A percentile compares a stretch with the other conserved stretches of the same genome.
These are phyloP conservation scores for Cydia fagiglandana DNA, from an alignment of 1,140 invertebrate species.

Conservation along the genomic window DNA sequence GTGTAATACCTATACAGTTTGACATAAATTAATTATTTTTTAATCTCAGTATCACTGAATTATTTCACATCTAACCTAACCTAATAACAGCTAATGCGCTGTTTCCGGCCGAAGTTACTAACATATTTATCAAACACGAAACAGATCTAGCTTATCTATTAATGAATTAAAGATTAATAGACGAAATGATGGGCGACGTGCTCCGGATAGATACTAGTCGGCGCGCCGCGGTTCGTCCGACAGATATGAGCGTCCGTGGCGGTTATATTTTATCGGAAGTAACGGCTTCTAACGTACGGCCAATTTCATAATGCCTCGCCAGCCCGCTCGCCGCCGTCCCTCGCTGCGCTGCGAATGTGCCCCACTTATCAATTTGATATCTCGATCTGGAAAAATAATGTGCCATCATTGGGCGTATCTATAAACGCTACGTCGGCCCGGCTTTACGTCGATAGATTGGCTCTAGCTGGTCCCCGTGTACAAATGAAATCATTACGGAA, in stretches of 20 bases:
- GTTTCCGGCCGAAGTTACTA: conserved; percentile 4
- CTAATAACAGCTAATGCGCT: background rate
- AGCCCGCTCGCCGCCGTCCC: conserved; percentile 43
- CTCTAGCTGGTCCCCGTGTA: background rate
- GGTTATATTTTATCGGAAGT: conserved; percentile 78
- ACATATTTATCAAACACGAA: conserved; percentile 37
- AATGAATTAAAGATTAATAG: conserved; percentile 62
- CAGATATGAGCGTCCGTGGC: conserved; percentile 71
- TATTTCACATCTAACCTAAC: background rate
- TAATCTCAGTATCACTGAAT: background rate
- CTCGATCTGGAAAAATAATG: conserved; percentile 73
- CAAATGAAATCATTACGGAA: conserved; percentile 2
- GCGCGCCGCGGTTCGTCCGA: conserved; percentile 48
- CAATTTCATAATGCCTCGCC: conserved; percentile 77
- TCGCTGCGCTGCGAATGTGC: conserved; percentile 61
- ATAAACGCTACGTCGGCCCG: conserved; percentile 24
- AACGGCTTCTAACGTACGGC: conserved; percentile 77
- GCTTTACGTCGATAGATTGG: conserved; percentile 22
- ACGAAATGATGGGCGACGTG: conserved; percentile 63
- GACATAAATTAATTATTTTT: no score
- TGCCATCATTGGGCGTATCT: conserved; percentile 51
- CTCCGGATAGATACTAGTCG: conserved; percentile 52
- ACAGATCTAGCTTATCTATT: conserved; percentile 44
- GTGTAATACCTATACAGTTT: no score
- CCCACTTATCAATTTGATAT: conserved; percentile 79